Base-by-base conservation (phyloP, 2,888 invertebrate species). In the Alviniconcha strummeri region DNA sequence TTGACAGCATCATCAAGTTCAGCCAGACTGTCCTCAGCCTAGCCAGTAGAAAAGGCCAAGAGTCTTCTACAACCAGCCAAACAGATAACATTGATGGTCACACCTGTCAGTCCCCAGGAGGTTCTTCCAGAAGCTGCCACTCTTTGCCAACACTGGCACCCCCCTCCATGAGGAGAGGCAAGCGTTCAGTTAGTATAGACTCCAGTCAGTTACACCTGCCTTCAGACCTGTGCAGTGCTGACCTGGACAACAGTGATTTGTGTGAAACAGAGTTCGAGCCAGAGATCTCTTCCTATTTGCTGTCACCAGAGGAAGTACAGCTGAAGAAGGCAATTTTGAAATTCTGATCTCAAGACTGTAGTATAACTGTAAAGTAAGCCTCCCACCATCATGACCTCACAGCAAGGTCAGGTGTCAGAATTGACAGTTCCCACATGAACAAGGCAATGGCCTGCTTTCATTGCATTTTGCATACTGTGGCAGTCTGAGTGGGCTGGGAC, bases 1-100 rank as follows among this genome's bases (percentile, higher is more conserved):
- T 84, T 15, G 55, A 72, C 52, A 69, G 72, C 60, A 82, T 84
- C 3, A 64, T 81, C 55, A 82, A 74, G 55, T 82, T 82, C 69
- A 67, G 79, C 17, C 55, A 55, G 8, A 79, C 79, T 55, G 55
- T 80, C 5, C 52, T 82, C 67, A 82, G 80, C 56, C 79, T 15
- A 69, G 84, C 82, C 5, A 71, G 56, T 8, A 36, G 17, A 19
- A 8, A 19, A 9, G 77, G 13, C 55, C 55, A 55, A 64, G 60
- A 13, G 13, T 4, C 60, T 60, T 11, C 60, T 13, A 0, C 60
- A 60, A 60, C 9, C 8, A 11, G 60, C 8, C 9, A 11, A 13
- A 11, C 60, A 13, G 60, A 8, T 60, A 60, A 60, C 60, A 11
- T 8, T 13, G 13, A 13, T 60, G 36, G 36, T 36, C 0, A 36